These are phyloP conservation scores for Vidua chalybeata DNA, from an alignment of 2,113 vertebrate species.

Conservation along the genomic window DNA sequence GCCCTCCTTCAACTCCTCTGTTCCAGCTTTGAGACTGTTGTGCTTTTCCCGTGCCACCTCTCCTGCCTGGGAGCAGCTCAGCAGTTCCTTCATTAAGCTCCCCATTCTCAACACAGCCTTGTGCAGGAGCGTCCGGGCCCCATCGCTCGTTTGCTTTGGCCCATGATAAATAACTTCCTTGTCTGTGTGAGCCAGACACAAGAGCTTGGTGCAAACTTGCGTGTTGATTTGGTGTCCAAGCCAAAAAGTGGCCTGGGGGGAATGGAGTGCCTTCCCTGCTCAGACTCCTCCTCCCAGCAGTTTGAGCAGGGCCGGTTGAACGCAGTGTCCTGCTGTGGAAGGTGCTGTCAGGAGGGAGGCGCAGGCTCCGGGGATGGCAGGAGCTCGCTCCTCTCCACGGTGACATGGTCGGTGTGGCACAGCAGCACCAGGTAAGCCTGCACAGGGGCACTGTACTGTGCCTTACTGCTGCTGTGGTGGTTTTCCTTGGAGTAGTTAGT, in stretches of 20 bases:
- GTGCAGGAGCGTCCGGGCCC: not conserved
- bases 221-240: slow-evolving; percentile 2
- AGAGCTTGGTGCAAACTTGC: not conserved
- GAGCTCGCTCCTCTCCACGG: accelerated
- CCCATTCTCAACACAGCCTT: not conserved
- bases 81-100: not conserved
- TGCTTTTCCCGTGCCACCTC: not conserved
- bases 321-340: not conserved
- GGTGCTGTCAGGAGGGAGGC: not conserved
- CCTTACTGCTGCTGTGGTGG: not conserved
- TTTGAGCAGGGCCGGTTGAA: not conserved
- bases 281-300: not conserved
- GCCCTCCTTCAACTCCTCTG: not conserved
- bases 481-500: not conserved
- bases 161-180: not conserved
- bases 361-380: not conserved
- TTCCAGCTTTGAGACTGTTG: not conserved
- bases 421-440: not conserved
- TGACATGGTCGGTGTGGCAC: not conserved
- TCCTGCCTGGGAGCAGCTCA: not conserved
- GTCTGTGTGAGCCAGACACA: not conserved
- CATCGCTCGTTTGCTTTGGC: not conserved
- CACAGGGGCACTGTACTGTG: not conserved
- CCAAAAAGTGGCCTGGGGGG: not conserved
- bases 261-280: not conserved